Evolutionary conservation across 1,140 invertebrate genomes (phyloP), one percentile per base, ranked within the genome.

Genomic region (Heliconius eleuchia): DNA sequence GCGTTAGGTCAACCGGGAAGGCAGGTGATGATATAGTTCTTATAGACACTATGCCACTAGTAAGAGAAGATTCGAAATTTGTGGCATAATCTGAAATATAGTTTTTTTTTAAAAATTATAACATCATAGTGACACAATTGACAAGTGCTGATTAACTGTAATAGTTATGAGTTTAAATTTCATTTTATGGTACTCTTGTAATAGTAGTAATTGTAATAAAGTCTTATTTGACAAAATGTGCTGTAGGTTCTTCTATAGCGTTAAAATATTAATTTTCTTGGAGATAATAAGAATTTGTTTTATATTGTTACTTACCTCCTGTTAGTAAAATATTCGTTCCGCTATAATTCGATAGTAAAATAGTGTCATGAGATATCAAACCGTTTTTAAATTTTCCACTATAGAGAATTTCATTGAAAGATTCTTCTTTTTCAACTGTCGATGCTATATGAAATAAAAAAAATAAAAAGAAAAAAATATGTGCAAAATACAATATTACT

Each of bases 341-440:
- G 13, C 6, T 66, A 66, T 66, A 66, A 66, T 66, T 30, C 0
- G 55, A 39, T 50, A 92, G 37, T 30, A 60, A 83, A 72, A 92
- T 91, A 11, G 39, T 16, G 50, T 90, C 90, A 76, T 92, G 90
- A 42, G 75, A 72, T 9, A 92, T 79, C 42, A 70, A 55, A 34
- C 73, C 76, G 13, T 73, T 57, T 73, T 85, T 75, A 8, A 89
- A 60, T 39, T 81, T 74, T 70, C 90, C 90, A 50, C 84, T 80
- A 73, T 87, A 90, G 1, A 90, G 73, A 78, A 88, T 72, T 77
- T 85, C 86, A 34, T 87, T 85, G 75, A 92, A 91, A 23, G 71
- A 78, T 8, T 82, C 82, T 70, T 77, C 73, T 19, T 42, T 46
- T 71, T 74, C 46, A 8, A 18, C 50, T n/a, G 55, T 66, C 23